phyloP scores from a whole-genome alignment of 2,113 vertebrate genomes.

The Pantherophis guttatus region DNA sequence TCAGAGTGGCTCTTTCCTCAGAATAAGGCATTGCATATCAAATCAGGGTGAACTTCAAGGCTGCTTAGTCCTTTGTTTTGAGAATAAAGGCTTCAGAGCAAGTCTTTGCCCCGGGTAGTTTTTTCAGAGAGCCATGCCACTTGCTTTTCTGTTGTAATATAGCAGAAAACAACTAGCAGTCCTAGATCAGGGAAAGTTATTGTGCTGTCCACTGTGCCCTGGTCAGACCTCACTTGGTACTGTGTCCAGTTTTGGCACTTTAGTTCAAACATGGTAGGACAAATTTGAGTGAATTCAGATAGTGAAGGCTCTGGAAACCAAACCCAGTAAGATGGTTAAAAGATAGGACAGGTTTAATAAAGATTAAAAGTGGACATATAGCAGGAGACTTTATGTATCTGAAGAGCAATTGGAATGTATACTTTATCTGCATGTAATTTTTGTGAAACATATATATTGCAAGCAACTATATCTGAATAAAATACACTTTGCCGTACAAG shows the following conservation, averaged over 20 bases:
- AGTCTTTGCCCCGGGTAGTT: neutral
- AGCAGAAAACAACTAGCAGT: neutral
- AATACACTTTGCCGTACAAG: neutral
- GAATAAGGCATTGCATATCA: neutral
- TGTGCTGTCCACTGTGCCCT: neutral
- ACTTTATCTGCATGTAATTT: neutral
- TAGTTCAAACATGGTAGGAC: neutral
- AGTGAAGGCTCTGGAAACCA: neutral
- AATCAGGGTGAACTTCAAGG: neutral
- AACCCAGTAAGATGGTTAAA: neutral
- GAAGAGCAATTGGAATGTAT: neutral
- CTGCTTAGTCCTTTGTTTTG: too few species aligned
- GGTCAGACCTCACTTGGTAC: neutral
- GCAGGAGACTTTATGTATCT: neutral
- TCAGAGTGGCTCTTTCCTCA: neutral
- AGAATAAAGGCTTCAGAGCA: neutral
- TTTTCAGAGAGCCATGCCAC: neutral
- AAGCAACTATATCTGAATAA: neutral
- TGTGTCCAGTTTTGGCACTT: neutral
- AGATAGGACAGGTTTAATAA: neutral
- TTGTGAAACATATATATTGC: neutral
- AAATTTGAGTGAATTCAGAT: neutral
- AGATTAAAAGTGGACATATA: neutral
- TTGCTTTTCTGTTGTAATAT: neutral
- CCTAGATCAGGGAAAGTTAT: neutral